Base-by-base conservation (phyloP, 2,797 vertebrate species). In the Sandelia bainsii region DNA sequence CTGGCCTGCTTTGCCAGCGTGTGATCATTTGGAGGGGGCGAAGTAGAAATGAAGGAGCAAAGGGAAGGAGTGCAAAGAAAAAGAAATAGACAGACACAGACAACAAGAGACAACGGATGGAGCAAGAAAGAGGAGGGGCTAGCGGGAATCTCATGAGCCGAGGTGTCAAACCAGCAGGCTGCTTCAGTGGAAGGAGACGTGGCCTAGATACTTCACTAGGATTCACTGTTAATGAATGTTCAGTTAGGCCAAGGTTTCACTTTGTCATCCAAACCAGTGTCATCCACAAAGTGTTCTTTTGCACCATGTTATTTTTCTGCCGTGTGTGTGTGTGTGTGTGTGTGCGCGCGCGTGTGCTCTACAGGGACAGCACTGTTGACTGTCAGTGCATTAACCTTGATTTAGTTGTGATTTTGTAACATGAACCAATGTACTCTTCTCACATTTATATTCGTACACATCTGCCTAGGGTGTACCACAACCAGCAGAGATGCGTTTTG, bases 131-230 rank as follows among this genome's bases (percentile, higher is more conserved):
- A 72, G n/a, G 29, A 66, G 29, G 50, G 20, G 59, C 49, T 45
- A 19, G 59, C 16, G 17, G 49, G 62, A n/a, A 63, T 54, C 65
- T 81, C 51, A 16, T 60, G 50, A 77, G 66, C 59, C 3, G 69
- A 82, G 63, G 56, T 58, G 27, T 84, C 78, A 84, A 67, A 82
- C 42, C 72, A 82, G 62, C 68, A 65, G 53, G 53, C 71, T 78
- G 69, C 73, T 72, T 74, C 37, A 69, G 77, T 59, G 22, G 50
- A 78, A 77, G 34, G 67, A 89, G 75, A 83, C 65, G 6, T 81
- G 86, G 76, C 86, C 83, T 77, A 81, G 82, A 89, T 90, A 86
- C 79, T 81, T 87, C 84, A 87, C 25, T 52, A 54, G 64, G 57
- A 80, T 61, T 89, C 82, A 84, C 76, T 77, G 78, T 87, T 89